Conservation (phyloP, 1,140 invertebrate genomes). For the Drosophila lowei region DNA sequence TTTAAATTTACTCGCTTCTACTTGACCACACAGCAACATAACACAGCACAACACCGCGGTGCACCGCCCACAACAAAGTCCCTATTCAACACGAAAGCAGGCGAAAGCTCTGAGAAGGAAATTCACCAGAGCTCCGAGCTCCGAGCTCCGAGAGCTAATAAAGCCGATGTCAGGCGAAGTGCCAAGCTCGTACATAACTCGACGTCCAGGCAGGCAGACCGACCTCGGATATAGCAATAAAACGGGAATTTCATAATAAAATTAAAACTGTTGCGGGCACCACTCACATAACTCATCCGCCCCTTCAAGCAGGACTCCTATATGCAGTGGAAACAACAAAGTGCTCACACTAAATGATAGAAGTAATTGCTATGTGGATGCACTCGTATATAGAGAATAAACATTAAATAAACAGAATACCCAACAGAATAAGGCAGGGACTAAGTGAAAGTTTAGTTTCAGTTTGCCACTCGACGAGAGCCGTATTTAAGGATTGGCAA, state of each 20-base stretch:
- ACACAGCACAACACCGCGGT: no score
- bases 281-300: conserved; percentile 14
- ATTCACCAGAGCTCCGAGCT: conserved; percentile 57
- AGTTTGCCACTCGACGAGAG: conserved; percentile 4
- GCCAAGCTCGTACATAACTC: conserved; percentile 59
- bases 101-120: conserved; percentile 34
- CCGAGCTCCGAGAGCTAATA: conserved; percentile 53
- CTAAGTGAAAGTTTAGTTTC: conserved; percentile 31
- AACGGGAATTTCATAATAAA: conserved; percentile 5
- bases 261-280: conserved; percentile 22
- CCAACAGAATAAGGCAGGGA: background rate
- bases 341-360: conserved; percentile 24
- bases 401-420: conserved; percentile 5
- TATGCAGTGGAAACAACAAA: conserved; percentile 25
- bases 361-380: conserved; percentile 15
- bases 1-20: conserved; percentile 28
- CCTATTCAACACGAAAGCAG: no score
- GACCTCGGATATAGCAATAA: background rate
- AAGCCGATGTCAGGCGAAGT: conserved; percentile 43
- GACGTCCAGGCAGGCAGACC: conserved; percentile 46
- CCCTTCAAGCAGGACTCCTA: conserved; percentile 19
- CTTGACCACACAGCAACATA: conserved; percentile 15
- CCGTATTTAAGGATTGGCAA: conserved; percentile 25
- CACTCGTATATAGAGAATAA: conserved; percentile 3
- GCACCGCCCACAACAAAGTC: background rate